Base-by-base conservation (phyloP, 2,113 vertebrate genomes). In the Hydrolagus affinis region DNA sequence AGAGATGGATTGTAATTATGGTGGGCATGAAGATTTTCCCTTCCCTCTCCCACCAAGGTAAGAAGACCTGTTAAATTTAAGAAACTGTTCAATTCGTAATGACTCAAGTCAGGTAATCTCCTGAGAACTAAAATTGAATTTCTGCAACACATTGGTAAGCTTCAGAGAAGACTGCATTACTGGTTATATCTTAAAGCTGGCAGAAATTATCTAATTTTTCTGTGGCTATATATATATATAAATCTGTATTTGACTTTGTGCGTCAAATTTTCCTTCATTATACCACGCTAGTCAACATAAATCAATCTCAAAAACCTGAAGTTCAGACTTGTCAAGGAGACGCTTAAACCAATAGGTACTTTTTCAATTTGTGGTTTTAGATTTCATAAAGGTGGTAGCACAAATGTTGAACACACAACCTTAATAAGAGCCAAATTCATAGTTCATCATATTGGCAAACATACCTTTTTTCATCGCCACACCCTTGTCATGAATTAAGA, bases 1-100 rank as follows among this genome's bases (percentile, higher is more conserved):
- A 85, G 87, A 86, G 85, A 85, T 91, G 56, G 91, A 92, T 89
- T 89, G 89, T 19, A 25, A 28, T 8, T 74, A 32, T 74, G 25
- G 30, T 74, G 28, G 30, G 19, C 28, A 15, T 8, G 72, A 17
- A 74, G 72, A 74, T 44, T 8, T 74, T 28, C 91, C 89, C 64
- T 93, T 90, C 77, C 89, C 90, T 70, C 92, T 89, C 44, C 85
- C 75, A 11, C 86, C 86, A 86, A 71, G 85, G 86, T 87, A 85
- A 75, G 77, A 32, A 44, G 15, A 44, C 71, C 19, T 74, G 15
- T 30, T 32, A 25, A 17, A 32, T 74, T 74, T 44, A 8, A 17
- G 15, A 7, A 74, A 74, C 19, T 44, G 30, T 28, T 17, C 44
- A 44, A 44, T 44, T 44, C 6, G 44, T 44, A 44, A 44, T 44